These are phyloP conservation scores for Stichodactyla helianthus DNA, from an alignment of 64 coral and sea anemone species.

Conservation along the genomic window DNA sequence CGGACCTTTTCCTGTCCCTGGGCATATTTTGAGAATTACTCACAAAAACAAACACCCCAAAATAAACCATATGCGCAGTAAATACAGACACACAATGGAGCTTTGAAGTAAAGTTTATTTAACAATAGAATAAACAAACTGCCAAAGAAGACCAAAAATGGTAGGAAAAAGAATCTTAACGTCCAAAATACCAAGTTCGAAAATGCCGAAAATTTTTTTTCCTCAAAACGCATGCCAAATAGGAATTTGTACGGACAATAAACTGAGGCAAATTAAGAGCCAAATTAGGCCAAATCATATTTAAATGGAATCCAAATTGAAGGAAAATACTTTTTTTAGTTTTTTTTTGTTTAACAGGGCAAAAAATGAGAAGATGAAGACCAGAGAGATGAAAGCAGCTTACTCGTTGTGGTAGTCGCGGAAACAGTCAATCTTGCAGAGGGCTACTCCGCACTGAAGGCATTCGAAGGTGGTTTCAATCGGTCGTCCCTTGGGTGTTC, in stretches of 20 bases:
- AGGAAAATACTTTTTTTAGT: neutral
- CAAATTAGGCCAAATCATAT: too few relatives aligned
- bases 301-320: neutral
- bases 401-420: neutral
- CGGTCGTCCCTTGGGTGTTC: constrained; percentile 20
- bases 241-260: too few relatives aligned
- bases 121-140: neutral
- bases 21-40: neutral
- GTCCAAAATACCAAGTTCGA: neutral
- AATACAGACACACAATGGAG: neutral
- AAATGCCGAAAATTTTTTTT: too few relatives aligned
- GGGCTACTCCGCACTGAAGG: constrained; percentile 19
- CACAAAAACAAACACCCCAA: neutral
- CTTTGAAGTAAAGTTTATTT: neutral
- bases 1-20: neutral
- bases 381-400: neutral
- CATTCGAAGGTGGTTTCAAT: constrained; percentile 20
- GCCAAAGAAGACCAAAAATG: neutral
- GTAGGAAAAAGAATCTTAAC: neutral
- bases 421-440: constrained; percentile 5
- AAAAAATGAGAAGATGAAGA: neutral
- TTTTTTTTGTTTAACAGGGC: neutral
- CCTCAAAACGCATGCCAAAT: too few relatives aligned
- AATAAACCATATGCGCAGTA: neutral
- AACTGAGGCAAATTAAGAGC: too few relatives aligned